Evolutionary conservation across 2,888 invertebrate species (phyloP).

Genomic region (Melinaea marsaeus): DNA sequence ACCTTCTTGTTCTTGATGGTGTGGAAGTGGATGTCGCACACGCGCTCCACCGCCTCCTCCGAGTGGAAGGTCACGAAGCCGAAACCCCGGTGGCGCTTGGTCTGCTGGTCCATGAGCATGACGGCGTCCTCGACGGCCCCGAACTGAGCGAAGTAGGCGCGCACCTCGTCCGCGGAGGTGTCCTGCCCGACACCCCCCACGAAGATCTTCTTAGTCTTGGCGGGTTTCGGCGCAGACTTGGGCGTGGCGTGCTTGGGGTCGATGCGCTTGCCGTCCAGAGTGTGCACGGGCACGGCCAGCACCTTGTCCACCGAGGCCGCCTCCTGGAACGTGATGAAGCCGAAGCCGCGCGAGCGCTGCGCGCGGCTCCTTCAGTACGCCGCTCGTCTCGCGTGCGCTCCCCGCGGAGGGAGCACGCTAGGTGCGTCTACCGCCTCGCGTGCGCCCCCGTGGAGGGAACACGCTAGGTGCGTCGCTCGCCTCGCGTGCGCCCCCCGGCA

Average conservation of each 20-base stretch:
- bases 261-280: slow-evolving; percentile 94
- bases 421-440: slow-evolving; percentile 11
- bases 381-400: neutral
- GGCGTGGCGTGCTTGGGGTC: slow-evolving; percentile 96
- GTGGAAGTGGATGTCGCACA: slow-evolving; percentile 96
- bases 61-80: slow-evolving; percentile 95
- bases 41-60: slow-evolving; percentile 93
- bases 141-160: slow-evolving; percentile 93
- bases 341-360: slow-evolving; percentile 95
- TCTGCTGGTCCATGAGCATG: slow-evolving; percentile 96
- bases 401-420: neutral
- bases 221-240: slow-evolving; percentile 91
- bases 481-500: neutral
- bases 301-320: slow-evolving; percentile 94
- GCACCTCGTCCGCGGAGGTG: slow-evolving; percentile 93
- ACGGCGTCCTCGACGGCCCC: slow-evolving; percentile 94
- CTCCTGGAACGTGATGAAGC: slow-evolving; percentile 96
- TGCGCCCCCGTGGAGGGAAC: neutral
- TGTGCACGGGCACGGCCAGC: slow-evolving; percentile 92
- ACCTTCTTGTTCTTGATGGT: slow-evolving; percentile 94
- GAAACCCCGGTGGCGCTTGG: slow-evolving; percentile 93
- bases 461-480: slow-evolving; percentile 12
- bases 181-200: slow-evolving; percentile 95
- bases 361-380: slow-evolving; percentile 58
- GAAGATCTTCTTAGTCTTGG: slow-evolving; percentile 94